These are phyloP conservation scores for Gorsachius magnificus DNA, from an alignment of 2,797 vertebrate genomes.

Conservation along the genomic window DNA sequence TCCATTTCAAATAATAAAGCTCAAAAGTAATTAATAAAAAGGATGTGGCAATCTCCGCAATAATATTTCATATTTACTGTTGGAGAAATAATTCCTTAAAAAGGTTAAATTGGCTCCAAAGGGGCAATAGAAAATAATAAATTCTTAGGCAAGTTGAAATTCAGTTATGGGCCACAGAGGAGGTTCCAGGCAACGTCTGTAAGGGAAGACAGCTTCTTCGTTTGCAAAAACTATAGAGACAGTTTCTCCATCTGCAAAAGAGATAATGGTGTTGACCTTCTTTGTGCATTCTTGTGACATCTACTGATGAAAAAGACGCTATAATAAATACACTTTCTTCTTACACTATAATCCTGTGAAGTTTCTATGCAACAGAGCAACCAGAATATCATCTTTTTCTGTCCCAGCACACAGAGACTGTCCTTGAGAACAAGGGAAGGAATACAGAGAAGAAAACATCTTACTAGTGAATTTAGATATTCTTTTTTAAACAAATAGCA, in stretches of 20 bases:
- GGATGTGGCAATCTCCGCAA: not conserved
- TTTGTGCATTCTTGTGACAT: conserved; percentile 18
- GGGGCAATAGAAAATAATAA: conserved; percentile 51
- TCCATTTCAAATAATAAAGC: conserved; percentile 23
- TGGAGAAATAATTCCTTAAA: conserved; percentile 44
- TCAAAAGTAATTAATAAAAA: conserved; percentile 45
- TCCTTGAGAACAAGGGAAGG: not conserved
- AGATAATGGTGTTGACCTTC: conserved; percentile 54
- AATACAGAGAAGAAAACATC: not conserved
- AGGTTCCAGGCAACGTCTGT: not conserved
- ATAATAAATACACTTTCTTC: conserved; percentile 1
- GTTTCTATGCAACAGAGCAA: not conserved
- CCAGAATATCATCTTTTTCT: not conserved
- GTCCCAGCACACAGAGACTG: not conserved
- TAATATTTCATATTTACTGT: conserved; percentile 57
- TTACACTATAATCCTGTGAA: not conserved
- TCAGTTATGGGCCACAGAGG: not conserved
- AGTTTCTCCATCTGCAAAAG: conserved; percentile 27
- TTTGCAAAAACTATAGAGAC: conserved; percentile 27
- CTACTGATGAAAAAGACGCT: conserved; percentile 15
- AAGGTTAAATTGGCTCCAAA: conserved; percentile 49
- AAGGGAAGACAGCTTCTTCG: conserved; percentile 8
- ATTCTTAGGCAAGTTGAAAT: conserved; percentile 48
- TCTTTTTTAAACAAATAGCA: not conserved
- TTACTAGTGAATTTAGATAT: not conserved